Conservation (phyloP, 2,797 vertebrate species). For the Hippocampus kuda region DNA sequence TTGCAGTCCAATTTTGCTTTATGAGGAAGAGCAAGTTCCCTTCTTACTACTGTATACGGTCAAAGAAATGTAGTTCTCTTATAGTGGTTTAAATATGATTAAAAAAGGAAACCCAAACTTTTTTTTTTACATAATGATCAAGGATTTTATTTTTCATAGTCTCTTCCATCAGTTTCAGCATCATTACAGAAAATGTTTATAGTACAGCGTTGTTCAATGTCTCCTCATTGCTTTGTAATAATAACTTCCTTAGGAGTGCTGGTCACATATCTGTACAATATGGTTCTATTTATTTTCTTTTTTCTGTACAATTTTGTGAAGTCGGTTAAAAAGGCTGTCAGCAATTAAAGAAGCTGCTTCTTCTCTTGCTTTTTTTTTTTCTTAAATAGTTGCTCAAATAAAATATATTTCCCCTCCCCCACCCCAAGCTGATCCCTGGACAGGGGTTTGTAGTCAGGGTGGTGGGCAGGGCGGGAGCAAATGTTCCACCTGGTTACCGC, state of each 20-base stretch:
- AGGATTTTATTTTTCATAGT: conserved; percentile 89
- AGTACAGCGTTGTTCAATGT: conserved; percentile 99
- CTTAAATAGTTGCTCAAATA: conserved; percentile 77
- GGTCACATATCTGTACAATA: conserved; percentile 99
- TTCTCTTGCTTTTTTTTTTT: conserved; percentile 51
- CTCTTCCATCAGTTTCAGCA: conserved; percentile 98
- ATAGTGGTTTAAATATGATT: conserved; percentile 56
- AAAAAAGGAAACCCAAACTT: conserved; percentile 67
- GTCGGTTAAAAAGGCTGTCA: conserved; percentile 99
- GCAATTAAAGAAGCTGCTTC: conserved; percentile 99
- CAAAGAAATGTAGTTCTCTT: conserved; percentile 33
- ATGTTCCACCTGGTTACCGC: conserved; percentile 61
- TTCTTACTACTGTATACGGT: not conserved
- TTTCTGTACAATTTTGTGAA: conserved; percentile 95
- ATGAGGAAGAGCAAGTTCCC: no score
- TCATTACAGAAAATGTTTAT: conserved; percentile 99
- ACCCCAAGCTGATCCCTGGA: conserved; percentile 6
- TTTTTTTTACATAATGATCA: conserved; percentile 95
- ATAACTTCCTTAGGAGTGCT: conserved; percentile 94
- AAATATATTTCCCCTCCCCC: conserved; percentile 69
- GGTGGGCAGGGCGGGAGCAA: conserved; percentile 35
- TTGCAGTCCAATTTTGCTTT: no score
- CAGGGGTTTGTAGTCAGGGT: conserved; percentile 9
- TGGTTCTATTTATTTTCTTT: conserved; percentile 70
- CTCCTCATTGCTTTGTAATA: conserved; percentile 83